Evolutionary conservation across 2,113 vertebrate species (phyloP), one percentile per base, ranked within the genome.

Genomic region (Isurus oxyrinchus): DNA sequence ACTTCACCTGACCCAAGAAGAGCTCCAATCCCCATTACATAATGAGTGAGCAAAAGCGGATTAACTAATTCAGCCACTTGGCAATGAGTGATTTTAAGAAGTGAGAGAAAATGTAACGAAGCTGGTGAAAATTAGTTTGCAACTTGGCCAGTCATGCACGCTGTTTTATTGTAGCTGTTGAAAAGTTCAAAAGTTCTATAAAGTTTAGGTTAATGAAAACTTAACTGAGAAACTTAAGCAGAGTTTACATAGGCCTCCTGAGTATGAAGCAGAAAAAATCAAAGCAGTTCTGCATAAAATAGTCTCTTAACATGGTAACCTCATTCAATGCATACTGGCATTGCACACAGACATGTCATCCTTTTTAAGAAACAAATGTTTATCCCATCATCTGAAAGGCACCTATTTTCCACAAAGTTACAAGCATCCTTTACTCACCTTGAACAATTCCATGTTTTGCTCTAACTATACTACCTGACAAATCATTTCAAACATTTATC

Each of bases 321-420:
- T 66, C 93, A 67, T 96, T 11, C 96, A 93, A 90, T 96, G 97
- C 96, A 96, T 35, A 96, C 63, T 49, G 2, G 97, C 97, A 97
- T 97, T 96, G 97, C 88, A 96, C 59, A 61, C 97, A 97, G 97
- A 97, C 97, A 96, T 97, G 96, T 96, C 96, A 59, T 94, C 96
- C 96, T 96, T 97, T 96, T 13, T 35, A 76, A 76, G 96, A 96
- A 63, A 61, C 13, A 96, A 86, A 97, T 97, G 59, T 96, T 96
- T 35, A 94, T 40, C 96, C 35, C 96, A 96, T 96, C 96, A 97
- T 96, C 19, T 21, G 61, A 94, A 94, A n/a, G 0, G 4, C 13
- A 94, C 16, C 61, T 7, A 40, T 59, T 59, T 91, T n/a, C 53
- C n/a, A 59, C 55, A 59, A 84, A 21, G 27, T 35, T 53, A 88